A percentile compares a stretch with the other conserved stretches of the same genome.
These are phyloP conservation scores for Oreortyx pictus DNA, from an alignment of 2,797 vertebrate species.

Conservation along the genomic window DNA sequence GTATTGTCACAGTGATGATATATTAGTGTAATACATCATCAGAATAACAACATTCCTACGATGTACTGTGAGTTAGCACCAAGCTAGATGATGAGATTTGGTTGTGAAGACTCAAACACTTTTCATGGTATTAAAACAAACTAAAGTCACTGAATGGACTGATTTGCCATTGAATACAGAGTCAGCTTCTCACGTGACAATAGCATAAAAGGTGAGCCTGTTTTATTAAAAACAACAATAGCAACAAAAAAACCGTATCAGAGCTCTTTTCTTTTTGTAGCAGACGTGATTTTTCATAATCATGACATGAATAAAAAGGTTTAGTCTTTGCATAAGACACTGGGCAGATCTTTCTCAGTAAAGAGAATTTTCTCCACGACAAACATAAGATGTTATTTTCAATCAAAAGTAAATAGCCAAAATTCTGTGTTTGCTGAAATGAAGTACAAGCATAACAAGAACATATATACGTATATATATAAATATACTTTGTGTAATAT, in stretches of 20 bases:
- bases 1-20: slow-evolving; percentile 63
- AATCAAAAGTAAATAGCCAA: background rate
- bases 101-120: slow-evolving; percentile 59
- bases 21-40: slow-evolving; percentile 78
- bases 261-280: background rate
- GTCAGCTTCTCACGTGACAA: background rate
- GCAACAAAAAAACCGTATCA: background rate
- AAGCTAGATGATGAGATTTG: slow-evolving; percentile 42
- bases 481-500: background rate
- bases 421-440: background rate
- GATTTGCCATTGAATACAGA: background rate
- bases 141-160: background rate
- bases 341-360: background rate
- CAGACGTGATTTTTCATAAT: background rate
- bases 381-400: background rate
- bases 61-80: slow-evolving; percentile 65
- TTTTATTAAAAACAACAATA: background rate
- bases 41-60: slow-evolving; percentile 59
- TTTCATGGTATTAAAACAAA: slow-evolving; percentile 45
- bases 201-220: background rate
- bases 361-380: background rate
- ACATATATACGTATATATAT: background rate
- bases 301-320: background rate
- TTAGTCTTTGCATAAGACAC: background rate
- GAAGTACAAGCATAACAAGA: background rate